Evolutionary conservation across 2,888 invertebrate species (phyloP).

Genomic region (Mantis religiosa): DNA sequence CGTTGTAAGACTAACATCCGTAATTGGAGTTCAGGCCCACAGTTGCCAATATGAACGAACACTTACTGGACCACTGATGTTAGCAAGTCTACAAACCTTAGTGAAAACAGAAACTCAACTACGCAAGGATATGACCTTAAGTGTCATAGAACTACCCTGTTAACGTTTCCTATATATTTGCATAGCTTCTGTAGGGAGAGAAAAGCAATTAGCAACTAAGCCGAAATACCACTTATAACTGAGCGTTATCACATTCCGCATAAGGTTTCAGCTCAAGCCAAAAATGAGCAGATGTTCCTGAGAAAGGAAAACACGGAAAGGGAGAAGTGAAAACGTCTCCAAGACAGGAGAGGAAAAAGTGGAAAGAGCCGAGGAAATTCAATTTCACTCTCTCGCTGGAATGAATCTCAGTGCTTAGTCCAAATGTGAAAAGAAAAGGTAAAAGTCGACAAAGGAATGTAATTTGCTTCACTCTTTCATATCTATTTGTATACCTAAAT

Average conservation of each 20-base stretch:
- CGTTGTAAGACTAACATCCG: no score
- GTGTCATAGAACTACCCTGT: no score
- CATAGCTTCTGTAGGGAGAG: background rate
- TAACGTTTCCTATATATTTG: no score
- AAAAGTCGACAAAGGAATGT: background rate
- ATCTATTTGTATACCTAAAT: background rate
- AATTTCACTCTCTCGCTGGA: background rate
- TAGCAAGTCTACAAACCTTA: no score
- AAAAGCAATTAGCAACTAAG: background rate
- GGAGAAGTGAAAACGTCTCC: background rate
- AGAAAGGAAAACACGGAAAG: background rate
- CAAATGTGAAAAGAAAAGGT: background rate
- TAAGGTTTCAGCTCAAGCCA: background rate
- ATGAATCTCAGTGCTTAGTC: background rate
- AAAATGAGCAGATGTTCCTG: background rate
- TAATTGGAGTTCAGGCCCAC: no score
- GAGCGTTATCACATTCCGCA: background rate
- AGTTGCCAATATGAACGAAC: no score
- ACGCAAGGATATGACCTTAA: no score
- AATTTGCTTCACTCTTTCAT: background rate
- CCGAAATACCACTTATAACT: background rate
- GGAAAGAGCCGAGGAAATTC: background rate
- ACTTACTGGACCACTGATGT: no score
- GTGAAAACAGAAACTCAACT: no score
- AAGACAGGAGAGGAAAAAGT: background rate